phyloP scores from a whole-genome alignment of 2,888 invertebrate species.

The Caenorhabditis becei region DNA sequence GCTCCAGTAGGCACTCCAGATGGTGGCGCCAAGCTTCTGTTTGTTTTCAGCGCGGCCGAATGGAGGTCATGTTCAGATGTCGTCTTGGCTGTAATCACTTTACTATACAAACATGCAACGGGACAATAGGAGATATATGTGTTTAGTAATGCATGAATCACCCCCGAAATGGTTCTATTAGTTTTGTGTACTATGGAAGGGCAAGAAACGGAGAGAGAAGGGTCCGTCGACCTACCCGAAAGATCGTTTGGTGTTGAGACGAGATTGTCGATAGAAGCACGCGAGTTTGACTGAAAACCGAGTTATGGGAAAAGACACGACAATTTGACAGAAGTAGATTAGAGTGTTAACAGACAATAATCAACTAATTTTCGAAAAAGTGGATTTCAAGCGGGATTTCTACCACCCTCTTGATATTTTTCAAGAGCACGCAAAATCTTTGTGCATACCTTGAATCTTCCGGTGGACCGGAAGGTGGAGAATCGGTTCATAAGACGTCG shows the following conservation, averaged over 20 bases:
- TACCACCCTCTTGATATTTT: no score
- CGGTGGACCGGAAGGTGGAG: conserved; percentile 37
- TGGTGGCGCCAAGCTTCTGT: conserved; percentile 13
- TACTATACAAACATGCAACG: conserved; percentile 17
- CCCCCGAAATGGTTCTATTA: conserved; percentile 2
- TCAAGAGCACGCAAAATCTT: no score
- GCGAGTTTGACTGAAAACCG: conserved; percentile 34
- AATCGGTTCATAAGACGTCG: conserved; percentile 47
- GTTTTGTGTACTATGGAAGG: background rate
- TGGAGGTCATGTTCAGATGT: conserved; percentile 56
- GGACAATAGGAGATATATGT: conserved; percentile 12
- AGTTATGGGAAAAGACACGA: no score
- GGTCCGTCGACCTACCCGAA: conserved; percentile 11
- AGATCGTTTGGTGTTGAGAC: conserved; percentile 13
- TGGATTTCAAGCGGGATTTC: no score
- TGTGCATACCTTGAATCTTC: conserved; percentile 35
- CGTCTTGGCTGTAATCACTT: conserved; percentile 53
- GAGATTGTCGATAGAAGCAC: conserved; percentile 30
- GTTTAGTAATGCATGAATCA: conserved; percentile 55
- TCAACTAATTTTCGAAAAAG: no score
- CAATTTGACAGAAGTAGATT: background rate
- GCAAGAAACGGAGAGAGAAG: background rate
- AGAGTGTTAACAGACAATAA: background rate
- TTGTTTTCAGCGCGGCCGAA: conserved; percentile 7
- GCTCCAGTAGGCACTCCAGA: conserved; percentile 43